Base-by-base conservation (phyloP, 2,113 vertebrate species). In the Cyphomyrus discorhynchus region DNA sequence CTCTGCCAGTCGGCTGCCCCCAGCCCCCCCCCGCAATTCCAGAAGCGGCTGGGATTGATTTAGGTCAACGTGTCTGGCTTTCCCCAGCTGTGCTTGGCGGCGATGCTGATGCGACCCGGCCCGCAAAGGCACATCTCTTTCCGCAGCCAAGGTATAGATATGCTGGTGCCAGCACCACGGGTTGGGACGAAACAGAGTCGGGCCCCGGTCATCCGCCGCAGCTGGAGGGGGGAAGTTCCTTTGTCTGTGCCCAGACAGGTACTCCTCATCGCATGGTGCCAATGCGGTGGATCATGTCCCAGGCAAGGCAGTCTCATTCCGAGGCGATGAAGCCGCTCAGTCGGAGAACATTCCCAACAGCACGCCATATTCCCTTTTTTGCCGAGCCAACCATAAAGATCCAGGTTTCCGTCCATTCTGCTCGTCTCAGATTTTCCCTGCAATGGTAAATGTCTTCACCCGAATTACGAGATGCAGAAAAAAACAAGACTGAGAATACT, bases 21-120 rank as follows among this genome's bases (percentile, higher is more conserved):
- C 39, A 10, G 27, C 86, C 52, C 42, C 5, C 95, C 95, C 94
- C 94, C 94, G 95, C 90, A 93, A 92, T 95, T 95, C 95, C 96
- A 95, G 91, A 94, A 90, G 95, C 92, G 93, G 94, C 94, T 94
- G 93, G 94, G 93, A 93, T 49, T 93, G 95, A 95, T 94, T 95
- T 96, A 96, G 95, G 95, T 96, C 96, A 96, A 93, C 91, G 93
- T 94, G 93, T 91, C 95, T 95, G 95, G 91, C 50, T 92, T 94
- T 95, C 94, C 85, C 86, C 88, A 93, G 93, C 89, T 92, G 90
- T 93, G 94, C 92, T 92, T 86, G 91, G 92, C 92, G 92, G 92
- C 83, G 91, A 92, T 92, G 92, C 92, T 94, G 92, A 93, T 56
- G 92, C 94, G 19, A 92, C 92, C 84, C 89, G 49, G 89, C 92